Conservation (phyloP, 2,888 invertebrate genomes). For the Amphipyra berbera region DNA sequence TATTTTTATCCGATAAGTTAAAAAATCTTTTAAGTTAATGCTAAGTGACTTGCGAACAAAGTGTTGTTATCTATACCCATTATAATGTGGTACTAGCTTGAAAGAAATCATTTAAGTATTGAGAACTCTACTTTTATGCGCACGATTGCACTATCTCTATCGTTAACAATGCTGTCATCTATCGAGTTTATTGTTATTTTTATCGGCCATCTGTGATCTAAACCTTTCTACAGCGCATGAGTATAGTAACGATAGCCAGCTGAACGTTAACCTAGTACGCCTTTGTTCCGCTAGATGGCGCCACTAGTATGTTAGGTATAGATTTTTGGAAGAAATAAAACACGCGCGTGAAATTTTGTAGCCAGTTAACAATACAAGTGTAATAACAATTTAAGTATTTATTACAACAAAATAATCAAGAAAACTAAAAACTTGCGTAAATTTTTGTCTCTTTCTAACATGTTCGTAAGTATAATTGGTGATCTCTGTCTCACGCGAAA, state of each 20-base stretch:
- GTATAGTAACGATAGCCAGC: background rate
- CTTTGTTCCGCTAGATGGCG: slow-evolving; percentile 52
- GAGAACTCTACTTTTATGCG: background rate
- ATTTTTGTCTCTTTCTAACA: slow-evolving; percentile 67
- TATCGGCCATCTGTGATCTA: slow-evolving; percentile 16
- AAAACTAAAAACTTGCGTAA: slow-evolving; percentile 13
- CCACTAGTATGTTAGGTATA: slow-evolving; percentile 19
- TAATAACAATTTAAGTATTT: background rate
- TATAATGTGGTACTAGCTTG: no score
- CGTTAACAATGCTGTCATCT: slow-evolving; percentile 31
- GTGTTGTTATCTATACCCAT: no score
- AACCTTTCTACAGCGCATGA: background rate
- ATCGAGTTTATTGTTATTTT: background rate
- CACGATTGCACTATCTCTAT: background rate
- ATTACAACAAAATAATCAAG: slow-evolving; percentile 2
- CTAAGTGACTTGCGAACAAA: no score
- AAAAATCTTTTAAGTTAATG: no score
- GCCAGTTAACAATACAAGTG: background rate
- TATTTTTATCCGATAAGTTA: no score
- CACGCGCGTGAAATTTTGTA: background rate
- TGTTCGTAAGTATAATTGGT: slow-evolving; percentile 57
- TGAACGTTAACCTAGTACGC: slow-evolving; percentile 34
- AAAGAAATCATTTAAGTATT: no score
- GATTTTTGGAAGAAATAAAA: slow-evolving; percentile 11
- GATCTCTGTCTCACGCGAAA: slow-evolving; percentile 80